These are phyloP conservation scores for roundworm (Caenorhabditis elegans) DNA, from an alignment of 1,140 invertebrate genomes.

Conservation along the genomic window DNA sequence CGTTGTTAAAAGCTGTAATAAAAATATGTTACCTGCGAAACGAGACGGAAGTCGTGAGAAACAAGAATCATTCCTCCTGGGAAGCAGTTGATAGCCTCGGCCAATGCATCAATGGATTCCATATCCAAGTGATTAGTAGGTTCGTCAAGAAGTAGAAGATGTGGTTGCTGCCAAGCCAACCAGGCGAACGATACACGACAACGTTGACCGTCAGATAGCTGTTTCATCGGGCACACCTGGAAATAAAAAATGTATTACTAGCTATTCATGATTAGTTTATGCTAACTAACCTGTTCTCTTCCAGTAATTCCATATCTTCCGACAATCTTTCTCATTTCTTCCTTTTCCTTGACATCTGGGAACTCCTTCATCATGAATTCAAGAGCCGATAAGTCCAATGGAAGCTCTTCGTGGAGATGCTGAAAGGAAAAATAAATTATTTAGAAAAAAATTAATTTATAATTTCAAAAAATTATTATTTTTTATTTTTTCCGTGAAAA, in stretches of 20 bases:
- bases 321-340: slow-evolving; percentile 99
- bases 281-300: slow-evolving; percentile 92
- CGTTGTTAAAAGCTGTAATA: not conserved
- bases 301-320: slow-evolving; percentile 94
- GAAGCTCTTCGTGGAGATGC: slow-evolving; percentile 92
- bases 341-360: slow-evolving; percentile 93
- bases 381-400: slow-evolving; percentile 88
- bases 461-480: not conserved
- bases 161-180: slow-evolving; percentile 90
- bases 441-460: not conserved
- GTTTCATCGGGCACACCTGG: slow-evolving; percentile 90
- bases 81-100: slow-evolving; percentile 95
- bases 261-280: no score
- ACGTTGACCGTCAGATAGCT: slow-evolving; percentile 94
- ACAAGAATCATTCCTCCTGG: slow-evolving; percentile 96
- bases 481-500: not conserved
- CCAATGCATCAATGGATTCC: slow-evolving; percentile 97
- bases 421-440: slow-evolving; percentile 54
- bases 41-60: slow-evolving; percentile 95
- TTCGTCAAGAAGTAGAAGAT: slow-evolving; percentile 90
- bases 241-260: no score
- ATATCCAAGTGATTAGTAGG: slow-evolving; percentile 99
- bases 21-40: slow-evolving; percentile 85
- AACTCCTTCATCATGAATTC: slow-evolving; percentile 98
- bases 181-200: slow-evolving; percentile 98